Base-by-base conservation (phyloP, 2,888 invertebrate genomes). In the Ectropis crepuscularia region DNA sequence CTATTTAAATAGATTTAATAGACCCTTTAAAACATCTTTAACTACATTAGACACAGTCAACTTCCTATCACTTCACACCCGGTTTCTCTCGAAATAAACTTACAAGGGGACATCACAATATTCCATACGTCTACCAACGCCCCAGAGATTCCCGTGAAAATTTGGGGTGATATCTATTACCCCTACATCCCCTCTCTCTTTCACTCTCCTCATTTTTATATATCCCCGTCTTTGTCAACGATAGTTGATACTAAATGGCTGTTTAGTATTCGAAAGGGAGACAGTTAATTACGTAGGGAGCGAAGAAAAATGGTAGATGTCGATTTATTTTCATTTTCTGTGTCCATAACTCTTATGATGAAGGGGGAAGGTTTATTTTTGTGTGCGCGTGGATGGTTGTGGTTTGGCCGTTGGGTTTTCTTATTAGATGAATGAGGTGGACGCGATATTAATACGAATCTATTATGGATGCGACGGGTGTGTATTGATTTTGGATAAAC, bases 181-280 rank as follows among this genome's bases (percentile, higher is more conserved):
- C 79, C 74, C 53, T 48, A 42, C 10, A 60, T 6, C 28, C 16
- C 5, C 48, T 53, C 59, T 86, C 89, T 72, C 82, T 78, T 65
- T 89, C 80, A 16, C 73, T 67, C 86, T 12, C 6, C 16, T 37
- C 5, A 8, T 7, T 0, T 10, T n/a, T 16, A 46, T 5, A 16
- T 5, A 51, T 77, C 64, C 6, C 61, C 50, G 2, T 85, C 82
- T 66, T 80, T 71, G 45, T 85, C 80, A 69, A 64, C 79, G 81
- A 86, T 88, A 88, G 86, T 86, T 84, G 78, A 77, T 83, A 88
- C 89, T 90, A 91, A 92, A 91, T 91, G 91, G 89, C 89, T 88
- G 88, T 92, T 92, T 92, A 91, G 91, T 90, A 92, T 91, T 92
- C 92, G 82, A 86, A 86, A 89, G 90, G 92, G 92, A 85, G 86